Base-by-base conservation (phyloP, 2,888 invertebrate species). In the Pandemis cinnamomeana region DNA sequence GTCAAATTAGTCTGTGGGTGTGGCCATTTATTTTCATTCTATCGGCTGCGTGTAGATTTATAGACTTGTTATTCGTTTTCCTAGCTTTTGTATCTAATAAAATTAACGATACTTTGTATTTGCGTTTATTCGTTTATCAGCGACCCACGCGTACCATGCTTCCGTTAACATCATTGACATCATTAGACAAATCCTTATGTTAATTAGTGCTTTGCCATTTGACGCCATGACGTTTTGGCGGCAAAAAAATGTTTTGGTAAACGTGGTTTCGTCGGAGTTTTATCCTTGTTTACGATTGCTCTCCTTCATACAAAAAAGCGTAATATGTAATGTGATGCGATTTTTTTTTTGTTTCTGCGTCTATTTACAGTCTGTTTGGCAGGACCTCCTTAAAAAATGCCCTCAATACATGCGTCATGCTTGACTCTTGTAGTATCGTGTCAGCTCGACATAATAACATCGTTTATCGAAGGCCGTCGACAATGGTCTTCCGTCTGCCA, bases 401-500 rank as follows among this genome's bases (percentile, higher is more conserved):
- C 55, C 3, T 55, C 55, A 55, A 55, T 55, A 20, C 51, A 51
- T 51, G 58, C 61, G 61, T 42, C 42, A 41, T n/a, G n/a, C 27
- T 58, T n/a, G 58, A 27, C 10, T 55, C 20, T 55, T 20, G 20
- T 15, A 2, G 53, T 55, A 55, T 55, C 20, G 44, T 42, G 15
- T 68, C 42, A 41, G 11, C 8, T 42, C 41, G 20, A 58, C 41
- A 13, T 44, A 10, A 41, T 67, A 74, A 71, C 67, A 71, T 75
- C 62, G 64, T 46, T 58, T 51, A 42, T 13, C 73, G 72, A 76
- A 74, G 76, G 71, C 55, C 73, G 48, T 46, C 15, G 13, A 46
- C 42, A 64, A 27, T 36, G 13, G 36, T 72, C 75, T 77, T 77
- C 76, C 75, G 75, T 76, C 69, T 69, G 13, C 76, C 74, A 71